Percentiles rank a stretch among this genome's conserved stretches.
Conservation (phyloP, 2,797 vertebrate genomes). For the Rhynchonycteris naso region DNA sequence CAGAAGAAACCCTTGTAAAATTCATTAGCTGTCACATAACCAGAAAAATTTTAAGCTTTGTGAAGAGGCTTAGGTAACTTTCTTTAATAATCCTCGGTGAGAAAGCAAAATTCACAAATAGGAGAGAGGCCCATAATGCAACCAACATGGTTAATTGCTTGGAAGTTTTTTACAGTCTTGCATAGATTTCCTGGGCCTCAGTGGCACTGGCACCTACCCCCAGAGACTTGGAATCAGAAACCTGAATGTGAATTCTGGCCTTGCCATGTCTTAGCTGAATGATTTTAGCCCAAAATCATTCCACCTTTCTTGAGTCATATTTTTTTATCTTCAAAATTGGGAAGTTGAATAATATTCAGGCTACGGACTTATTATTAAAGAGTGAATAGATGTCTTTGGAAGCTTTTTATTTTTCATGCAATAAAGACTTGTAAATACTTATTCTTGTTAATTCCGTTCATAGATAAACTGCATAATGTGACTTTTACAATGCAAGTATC, state of each 20-base stretch:
- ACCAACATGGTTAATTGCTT: background rate
- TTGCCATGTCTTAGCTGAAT: background rate
- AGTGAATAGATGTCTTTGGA: background rate
- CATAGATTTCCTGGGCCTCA: background rate
- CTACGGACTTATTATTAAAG: background rate
- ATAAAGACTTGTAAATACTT: background rate
- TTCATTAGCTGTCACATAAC: background rate
- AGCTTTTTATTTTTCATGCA: background rate
- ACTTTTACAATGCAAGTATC: background rate
- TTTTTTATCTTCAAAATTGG: background rate
- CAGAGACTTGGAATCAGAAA: background rate
- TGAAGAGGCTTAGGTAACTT: background rate
- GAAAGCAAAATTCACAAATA: conserved; percentile 31
- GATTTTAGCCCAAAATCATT: conserved; percentile 8
- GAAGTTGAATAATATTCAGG: conserved; percentile 8
- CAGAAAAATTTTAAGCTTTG: background rate
- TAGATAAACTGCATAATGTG: background rate
- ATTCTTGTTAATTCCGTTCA: background rate
- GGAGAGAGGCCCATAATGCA: background rate
- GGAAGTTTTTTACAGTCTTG: conserved; percentile 1
- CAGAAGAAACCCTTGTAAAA: background rate
- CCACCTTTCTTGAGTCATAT: background rate
- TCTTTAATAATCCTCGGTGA: background rate
- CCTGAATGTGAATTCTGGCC: background rate
- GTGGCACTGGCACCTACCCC: background rate